These are phyloP conservation scores for Drosophila monieri DNA, from an alignment of 2,888 invertebrate species.

Conservation along the genomic window DNA sequence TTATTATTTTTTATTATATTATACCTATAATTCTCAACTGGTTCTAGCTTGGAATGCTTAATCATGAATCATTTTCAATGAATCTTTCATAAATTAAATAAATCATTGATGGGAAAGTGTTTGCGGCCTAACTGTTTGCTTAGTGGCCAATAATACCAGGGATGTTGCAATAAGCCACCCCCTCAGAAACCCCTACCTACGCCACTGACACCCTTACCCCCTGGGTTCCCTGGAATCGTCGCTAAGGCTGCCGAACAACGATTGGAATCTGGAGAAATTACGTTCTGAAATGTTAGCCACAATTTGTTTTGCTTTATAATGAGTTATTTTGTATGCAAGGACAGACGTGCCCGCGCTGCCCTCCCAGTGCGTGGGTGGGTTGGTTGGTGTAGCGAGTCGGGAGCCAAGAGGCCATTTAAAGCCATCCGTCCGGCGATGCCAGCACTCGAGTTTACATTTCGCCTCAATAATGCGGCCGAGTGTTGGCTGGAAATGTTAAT, in stretches of 20 bases:
- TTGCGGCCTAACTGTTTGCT: neutral
- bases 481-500: slow-evolving; percentile 52
- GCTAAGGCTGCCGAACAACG: slow-evolving; percentile 18
- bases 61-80: too few species aligned
- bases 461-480: slow-evolving; percentile 50
- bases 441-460: slow-evolving; percentile 3
- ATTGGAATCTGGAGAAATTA: slow-evolving; percentile 57
- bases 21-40: too few species aligned
- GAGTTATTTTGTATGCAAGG: slow-evolving; percentile 65
- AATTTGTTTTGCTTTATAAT: slow-evolving; percentile 75
- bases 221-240: neutral
- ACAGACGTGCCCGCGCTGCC: slow-evolving; percentile 12
- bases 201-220: neutral
- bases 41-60: too few species aligned
- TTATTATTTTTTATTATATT: too few species aligned
- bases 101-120: too few species aligned
- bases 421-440: slow-evolving; percentile 2
- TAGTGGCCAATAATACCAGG: neutral
- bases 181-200: too few species aligned
- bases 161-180: too few species aligned
- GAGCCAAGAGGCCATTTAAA: slow-evolving; percentile 27
- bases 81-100: too few species aligned
- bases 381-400: neutral
- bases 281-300: slow-evolving; percentile 67
- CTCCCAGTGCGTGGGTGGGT: neutral